Conservation (phyloP, 2,888 invertebrate species). For the Neocrepidodera transversa region DNA sequence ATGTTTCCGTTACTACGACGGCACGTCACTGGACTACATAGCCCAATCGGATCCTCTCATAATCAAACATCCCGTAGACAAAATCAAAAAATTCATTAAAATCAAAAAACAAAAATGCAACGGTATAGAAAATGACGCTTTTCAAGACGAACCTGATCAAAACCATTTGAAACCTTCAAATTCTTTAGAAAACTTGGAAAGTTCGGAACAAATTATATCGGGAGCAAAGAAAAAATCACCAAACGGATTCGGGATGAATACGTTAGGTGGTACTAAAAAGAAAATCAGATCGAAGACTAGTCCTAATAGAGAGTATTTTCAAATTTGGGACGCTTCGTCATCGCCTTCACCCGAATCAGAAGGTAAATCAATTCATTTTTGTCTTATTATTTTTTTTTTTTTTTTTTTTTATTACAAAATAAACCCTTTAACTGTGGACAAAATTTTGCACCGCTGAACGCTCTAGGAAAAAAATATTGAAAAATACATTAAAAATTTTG, state of each 20-base stretch:
- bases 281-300: slow-evolving; percentile 65
- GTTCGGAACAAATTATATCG: slow-evolving; percentile 45
- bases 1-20: slow-evolving; percentile 75
- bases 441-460: too few species aligned
- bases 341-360: slow-evolving; percentile 50
- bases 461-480: too few species aligned
- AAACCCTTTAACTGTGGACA: too few species aligned
- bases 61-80: slow-evolving; percentile 66
- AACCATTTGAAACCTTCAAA: slow-evolving; percentile 50
- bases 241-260: slow-evolving; percentile 60
- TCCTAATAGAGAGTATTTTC: slow-evolving; percentile 71
- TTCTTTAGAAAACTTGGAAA: slow-evolving; percentile 55
- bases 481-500: too few species aligned
- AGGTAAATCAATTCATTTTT: slow-evolving; percentile 26
- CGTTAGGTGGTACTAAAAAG: slow-evolving; percentile 69
- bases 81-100: slow-evolving; percentile 63
- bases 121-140: slow-evolving; percentile 58
- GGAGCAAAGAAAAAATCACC: slow-evolving; percentile 58
- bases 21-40: slow-evolving; percentile 69
- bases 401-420: too few species aligned
- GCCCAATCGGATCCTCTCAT: slow-evolving; percentile 71
- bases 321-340: slow-evolving; percentile 73
- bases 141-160: slow-evolving; percentile 54
- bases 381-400: not conserved
- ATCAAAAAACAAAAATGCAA: slow-evolving; percentile 59